A percentile compares a stretch with the other conserved stretches of the same genome.
These are phyloP conservation scores for Macaria notata DNA, from an alignment of 2,888 invertebrate species.

Conservation along the genomic window DNA sequence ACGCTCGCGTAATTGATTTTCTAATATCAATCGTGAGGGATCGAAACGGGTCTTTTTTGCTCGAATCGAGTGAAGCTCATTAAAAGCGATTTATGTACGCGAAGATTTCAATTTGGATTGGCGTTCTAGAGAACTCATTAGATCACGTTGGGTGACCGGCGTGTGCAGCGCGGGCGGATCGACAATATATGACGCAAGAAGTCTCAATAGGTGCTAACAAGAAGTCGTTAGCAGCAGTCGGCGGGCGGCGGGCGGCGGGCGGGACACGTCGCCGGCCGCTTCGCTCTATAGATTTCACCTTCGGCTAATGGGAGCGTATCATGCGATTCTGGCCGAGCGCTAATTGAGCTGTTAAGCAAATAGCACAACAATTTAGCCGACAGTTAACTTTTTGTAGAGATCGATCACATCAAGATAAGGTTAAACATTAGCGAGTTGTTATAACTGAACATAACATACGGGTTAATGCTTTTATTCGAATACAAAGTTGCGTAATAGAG, in stretches of 20 bases:
- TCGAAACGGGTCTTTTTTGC: slow-evolving; percentile 50
- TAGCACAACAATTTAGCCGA: slow-evolving; percentile 34
- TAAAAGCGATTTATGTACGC: slow-evolving; percentile 55
- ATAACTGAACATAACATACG: slow-evolving; percentile 27
- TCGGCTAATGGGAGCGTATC: slow-evolving; percentile 53
- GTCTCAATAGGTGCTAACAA: slow-evolving; percentile 68
- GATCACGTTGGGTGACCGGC: slow-evolving; percentile 47
- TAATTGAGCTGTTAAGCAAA: slow-evolving; percentile 47
- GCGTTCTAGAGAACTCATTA: slow-evolving; percentile 62
- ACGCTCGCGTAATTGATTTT: slow-evolving; percentile 55
- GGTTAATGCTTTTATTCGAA: slow-evolving; percentile 11
- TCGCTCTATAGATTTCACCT: slow-evolving; percentile 61
- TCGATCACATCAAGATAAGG: slow-evolving; percentile 29
- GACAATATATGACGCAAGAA: slow-evolving; percentile 62
- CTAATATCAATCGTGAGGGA: slow-evolving; percentile 56
- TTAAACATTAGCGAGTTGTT: slow-evolving; percentile 28
- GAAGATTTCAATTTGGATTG: slow-evolving; percentile 55
- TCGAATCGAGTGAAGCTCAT: slow-evolving; percentile 49
- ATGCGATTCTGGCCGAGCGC: slow-evolving; percentile 47
- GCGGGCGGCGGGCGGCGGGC: slow-evolving; percentile 24
- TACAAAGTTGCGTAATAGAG: slow-evolving; percentile 20
- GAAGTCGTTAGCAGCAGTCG: slow-evolving; percentile 52
- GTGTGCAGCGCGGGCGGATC: slow-evolving; percentile 39
- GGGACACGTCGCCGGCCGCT: slow-evolving; percentile 44
- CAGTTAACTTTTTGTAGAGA: slow-evolving; percentile 31